These are phyloP conservation scores for Actinia equina DNA, from an alignment of 64 coral and sea anemone species.

Conservation along the genomic window DNA sequence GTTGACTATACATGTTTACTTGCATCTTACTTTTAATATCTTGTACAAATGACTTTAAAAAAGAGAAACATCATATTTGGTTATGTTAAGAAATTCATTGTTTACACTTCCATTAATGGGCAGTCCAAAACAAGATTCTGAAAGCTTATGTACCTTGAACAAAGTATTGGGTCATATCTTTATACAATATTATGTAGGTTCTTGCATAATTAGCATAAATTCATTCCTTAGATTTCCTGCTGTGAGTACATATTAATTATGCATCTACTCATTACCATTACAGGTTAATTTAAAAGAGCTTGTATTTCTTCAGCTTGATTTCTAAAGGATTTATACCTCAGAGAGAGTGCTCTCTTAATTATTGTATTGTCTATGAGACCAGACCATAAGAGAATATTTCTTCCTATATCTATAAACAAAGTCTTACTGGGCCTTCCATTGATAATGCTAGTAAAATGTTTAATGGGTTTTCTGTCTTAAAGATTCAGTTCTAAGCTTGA, in stretches of 20 bases:
- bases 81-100: neutral
- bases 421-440: neutral
- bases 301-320: neutral
- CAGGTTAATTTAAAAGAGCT: neutral
- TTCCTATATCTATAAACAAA: neutral
- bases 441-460: neutral
- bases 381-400: neutral
- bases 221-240: neutral
- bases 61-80: neutral
- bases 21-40: neutral
- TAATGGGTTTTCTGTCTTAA: neutral
- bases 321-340: neutral
- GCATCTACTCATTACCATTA: neutral
- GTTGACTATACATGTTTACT: neutral
- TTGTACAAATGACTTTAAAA: neutral
- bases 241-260: constrained; percentile 11
- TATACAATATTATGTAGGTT: neutral
- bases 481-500: neutral
- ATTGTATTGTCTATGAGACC: neutral
- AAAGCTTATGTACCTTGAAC: neutral
- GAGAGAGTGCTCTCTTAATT: neutral
- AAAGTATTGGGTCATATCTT: neutral
- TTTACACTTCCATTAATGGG: neutral
- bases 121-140: neutral
- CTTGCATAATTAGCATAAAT: constrained; percentile 1